Base-by-base conservation (phyloP, 2,797 vertebrate species). In the Alosa sapidissima region DNA sequence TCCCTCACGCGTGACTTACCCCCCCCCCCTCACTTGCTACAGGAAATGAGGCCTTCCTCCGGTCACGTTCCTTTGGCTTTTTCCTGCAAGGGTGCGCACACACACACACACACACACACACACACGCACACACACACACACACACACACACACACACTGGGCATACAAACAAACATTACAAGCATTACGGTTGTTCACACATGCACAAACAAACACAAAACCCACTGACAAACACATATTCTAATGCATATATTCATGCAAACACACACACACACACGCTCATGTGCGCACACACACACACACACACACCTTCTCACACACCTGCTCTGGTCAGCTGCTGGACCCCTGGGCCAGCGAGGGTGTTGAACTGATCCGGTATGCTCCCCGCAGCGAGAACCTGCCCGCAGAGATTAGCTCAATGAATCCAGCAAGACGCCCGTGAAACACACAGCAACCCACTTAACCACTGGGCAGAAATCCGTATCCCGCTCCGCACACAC, bases 321-420 rank as follows among this genome's bases (percentile, higher is more conserved):
- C 48, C 0, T 62, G 21, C 36, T 24, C 60, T 72, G 48, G 83
- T 58, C 86, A 84, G 81, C 81, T 81, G 84, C 54, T 81, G 65
- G 86, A 85, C 45, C 82, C 60, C 60, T 72, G 84, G 84, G 82
- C 84, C 84, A 88, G 82, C 2, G 48, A 47, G 81, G 82, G 78
- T 84, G 82, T 68, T 82, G 84, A 88, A 83, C 82, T 84, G 82
- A 83, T 75, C 49, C 81, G n/a, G 47, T 82, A 9, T 47, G 52
- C 65, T 49, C 82, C 85, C 81, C 84, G 7, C 72, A 45, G 19
- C 49, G 48, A 84, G 49, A 87, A 60, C 75, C 60, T 83, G 58
- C 81, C 81, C 51, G 81, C 72, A 84, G 75, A 84, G 62, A 87
- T 82, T 47, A 81, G 49, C 65, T 21, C 82, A 84, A 21, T 14